Percentiles rank a stretch among this genome's conserved stretches.
Conservation (phyloP, 2,888 invertebrate species). For the Tuberolachnus salignus region DNA sequence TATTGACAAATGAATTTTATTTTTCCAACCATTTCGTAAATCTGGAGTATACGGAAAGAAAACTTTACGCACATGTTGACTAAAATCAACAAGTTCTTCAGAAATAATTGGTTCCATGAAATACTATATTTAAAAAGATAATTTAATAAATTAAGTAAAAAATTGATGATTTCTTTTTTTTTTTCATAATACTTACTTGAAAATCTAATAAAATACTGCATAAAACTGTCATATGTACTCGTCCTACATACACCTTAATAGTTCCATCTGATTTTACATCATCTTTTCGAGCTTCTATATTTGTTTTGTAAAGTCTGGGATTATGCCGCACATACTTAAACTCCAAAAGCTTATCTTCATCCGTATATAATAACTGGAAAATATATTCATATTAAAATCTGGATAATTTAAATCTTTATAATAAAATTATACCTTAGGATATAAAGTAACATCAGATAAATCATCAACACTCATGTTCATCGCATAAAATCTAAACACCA, state of each 20-base stretch:
- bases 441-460: conserved; percentile 75
- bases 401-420: conserved; percentile 16
- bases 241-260: conserved; percentile 72
- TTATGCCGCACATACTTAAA: conserved; percentile 77
- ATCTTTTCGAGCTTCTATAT: conserved; percentile 64
- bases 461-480: conserved; percentile 75
- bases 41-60: conserved; percentile 62
- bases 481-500: conserved; percentile 74
- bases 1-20: conserved; percentile 69
- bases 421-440: conserved; percentile 63
- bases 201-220: conserved; percentile 71
- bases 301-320: conserved; percentile 66
- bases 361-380: conserved; percentile 73
- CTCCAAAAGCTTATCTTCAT: conserved; percentile 81
- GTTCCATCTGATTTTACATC: conserved; percentile 73
- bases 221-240: conserved; percentile 74
- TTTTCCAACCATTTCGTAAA: conserved; percentile 65
- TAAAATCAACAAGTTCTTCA: conserved; percentile 58
- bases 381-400: conserved; percentile 51
- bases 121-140: conserved; percentile 63
- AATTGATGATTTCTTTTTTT: background rate
- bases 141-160: conserved; percentile 41
- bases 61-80: conserved; percentile 62
- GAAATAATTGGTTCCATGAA: conserved; percentile 67
- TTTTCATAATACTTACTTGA: conserved; percentile 65